Percentiles rank a stretch among this genome's conserved stretches.
Evolutionary conservation across 2,888 invertebrate genomes (phyloP).

Genomic region (Dexiosoma caninum): DNA sequence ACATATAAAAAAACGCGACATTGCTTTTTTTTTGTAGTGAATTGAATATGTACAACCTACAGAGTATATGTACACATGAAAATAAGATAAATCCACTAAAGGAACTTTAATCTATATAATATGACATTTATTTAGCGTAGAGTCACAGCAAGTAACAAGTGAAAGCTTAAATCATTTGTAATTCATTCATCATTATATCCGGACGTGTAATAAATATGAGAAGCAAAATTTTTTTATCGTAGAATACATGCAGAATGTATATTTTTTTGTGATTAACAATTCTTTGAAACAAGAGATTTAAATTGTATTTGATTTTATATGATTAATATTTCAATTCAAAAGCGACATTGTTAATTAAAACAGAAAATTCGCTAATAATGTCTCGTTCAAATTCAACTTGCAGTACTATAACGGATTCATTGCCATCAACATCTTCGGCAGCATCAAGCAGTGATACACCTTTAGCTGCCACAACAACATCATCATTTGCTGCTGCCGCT

Average conservation of each 20-base stretch:
- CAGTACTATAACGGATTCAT: slow-evolving; percentile 64
- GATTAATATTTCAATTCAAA: neutral
- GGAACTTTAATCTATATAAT: slow-evolving; percentile 11
- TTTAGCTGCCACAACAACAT: slow-evolving; percentile 50
- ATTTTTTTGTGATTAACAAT: slow-evolving; percentile 6
- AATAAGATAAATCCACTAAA: neutral
- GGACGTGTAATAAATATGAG: slow-evolving; percentile 54
- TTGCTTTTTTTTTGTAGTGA: neutral
- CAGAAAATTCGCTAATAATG: slow-evolving; percentile 32
- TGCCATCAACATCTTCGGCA: slow-evolving; percentile 58
- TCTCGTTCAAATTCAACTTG: slow-evolving; percentile 68
- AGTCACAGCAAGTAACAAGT: slow-evolving; percentile 12
- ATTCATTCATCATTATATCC: slow-evolving; percentile 58
- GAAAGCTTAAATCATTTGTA: slow-evolving; percentile 55
- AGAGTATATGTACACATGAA: neutral
- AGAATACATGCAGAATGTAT: slow-evolving; percentile 26
- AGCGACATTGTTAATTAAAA: neutral
- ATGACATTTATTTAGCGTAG: neutral
- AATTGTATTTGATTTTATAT: neutral
- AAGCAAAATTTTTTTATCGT: neutral
- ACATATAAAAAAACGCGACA: slow-evolving; percentile 25
- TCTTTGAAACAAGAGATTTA: too few relatives aligned
- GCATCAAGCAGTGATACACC: slow-evolving; percentile 62
- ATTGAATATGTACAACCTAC: neutral
- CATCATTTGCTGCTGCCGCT: slow-evolving; percentile 55